Percentiles rank a stretch among this genome's conserved stretches.
These are phyloP conservation scores for Biston betularia DNA, from an alignment of 2,888 invertebrate genomes.

Conservation along the genomic window DNA sequence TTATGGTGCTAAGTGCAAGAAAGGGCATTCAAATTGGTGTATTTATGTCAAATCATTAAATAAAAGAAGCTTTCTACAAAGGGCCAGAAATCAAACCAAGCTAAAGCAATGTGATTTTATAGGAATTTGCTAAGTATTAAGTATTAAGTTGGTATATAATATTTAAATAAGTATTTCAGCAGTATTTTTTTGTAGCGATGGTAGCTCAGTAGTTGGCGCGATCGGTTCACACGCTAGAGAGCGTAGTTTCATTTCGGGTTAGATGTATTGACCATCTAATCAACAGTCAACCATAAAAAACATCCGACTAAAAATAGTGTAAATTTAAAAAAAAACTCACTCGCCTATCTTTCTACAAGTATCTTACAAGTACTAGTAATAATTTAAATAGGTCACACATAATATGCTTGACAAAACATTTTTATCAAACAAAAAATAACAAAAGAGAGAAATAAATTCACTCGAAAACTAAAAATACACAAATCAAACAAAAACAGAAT, in stretches of 20 bases:
- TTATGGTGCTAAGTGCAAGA: constrained; percentile 27
- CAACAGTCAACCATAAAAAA: too few relatives aligned
- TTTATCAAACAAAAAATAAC: background rate
- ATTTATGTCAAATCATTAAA: constrained; percentile 4
- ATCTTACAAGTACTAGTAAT: too few relatives aligned
- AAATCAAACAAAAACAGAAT: constrained; percentile 50
- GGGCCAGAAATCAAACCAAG: background rate
- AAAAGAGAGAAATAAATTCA: constrained; percentile 8
- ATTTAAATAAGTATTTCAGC: constrained; percentile 51
- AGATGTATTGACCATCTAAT: too few relatives aligned
- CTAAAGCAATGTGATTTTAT: background rate
- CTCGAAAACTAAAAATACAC: constrained; percentile 17
- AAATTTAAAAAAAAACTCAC: too few relatives aligned
- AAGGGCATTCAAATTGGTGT: constrained; percentile 31
- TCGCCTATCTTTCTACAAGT: too few relatives aligned
- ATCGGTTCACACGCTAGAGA: too few relatives aligned
- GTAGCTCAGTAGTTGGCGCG: too few relatives aligned
- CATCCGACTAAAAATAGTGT: too few relatives aligned
- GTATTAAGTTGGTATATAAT: background rate
- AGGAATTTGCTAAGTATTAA: background rate
- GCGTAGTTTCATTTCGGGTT: too few relatives aligned
- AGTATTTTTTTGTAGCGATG: too few relatives aligned
- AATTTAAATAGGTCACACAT: too few relatives aligned
- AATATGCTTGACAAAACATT: too few relatives aligned
- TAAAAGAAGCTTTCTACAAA: background rate